phyloP scores from a whole-genome alignment of 2,797 vertebrate species.

The Thripadectes ignobilis region DNA sequence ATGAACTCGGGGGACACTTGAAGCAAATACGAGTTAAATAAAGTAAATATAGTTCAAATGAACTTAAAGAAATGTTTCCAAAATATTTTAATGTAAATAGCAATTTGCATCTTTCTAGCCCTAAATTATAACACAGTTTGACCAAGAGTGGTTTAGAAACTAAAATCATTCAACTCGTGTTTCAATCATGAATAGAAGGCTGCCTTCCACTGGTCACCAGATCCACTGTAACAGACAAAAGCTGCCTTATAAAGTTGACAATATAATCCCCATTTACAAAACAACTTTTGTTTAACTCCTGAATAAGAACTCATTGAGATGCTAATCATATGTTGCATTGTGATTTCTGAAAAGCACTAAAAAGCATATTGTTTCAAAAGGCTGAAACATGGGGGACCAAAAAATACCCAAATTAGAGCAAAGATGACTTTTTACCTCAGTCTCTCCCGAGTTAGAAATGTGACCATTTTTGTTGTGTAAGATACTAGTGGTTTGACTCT shows the following conservation, averaged over 20 bases:
- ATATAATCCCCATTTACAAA: slow-evolving; percentile 76
- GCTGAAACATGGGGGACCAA: slow-evolving; percentile 49
- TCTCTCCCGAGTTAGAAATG: background rate
- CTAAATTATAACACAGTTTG: slow-evolving; percentile 12
- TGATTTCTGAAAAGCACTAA: slow-evolving; percentile 70
- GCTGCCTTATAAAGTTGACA: slow-evolving; percentile 78
- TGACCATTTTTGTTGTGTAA: background rate
- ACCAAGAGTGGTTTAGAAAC: slow-evolving; percentile 30
- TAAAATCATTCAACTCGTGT: slow-evolving; percentile 43
- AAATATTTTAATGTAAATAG: background rate
- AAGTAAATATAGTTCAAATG: background rate
- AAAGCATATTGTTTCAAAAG: slow-evolving; percentile 75
- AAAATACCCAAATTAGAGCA: slow-evolving; percentile 57
- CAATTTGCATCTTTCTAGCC: slow-evolving; percentile 18
- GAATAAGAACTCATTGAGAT: slow-evolving; percentile 83
- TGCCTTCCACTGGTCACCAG: slow-evolving; percentile 63
- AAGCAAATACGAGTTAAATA: background rate
- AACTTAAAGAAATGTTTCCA: background rate
- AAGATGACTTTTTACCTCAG: background rate
- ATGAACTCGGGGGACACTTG: background rate
- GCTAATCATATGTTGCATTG: slow-evolving; percentile 80
- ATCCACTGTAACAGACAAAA: slow-evolving; percentile 75
- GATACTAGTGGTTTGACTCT: background rate
- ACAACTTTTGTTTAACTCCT: slow-evolving; percentile 79
- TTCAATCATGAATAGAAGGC: slow-evolving; percentile 58